Conservation (phyloP, 2,113 vertebrate species). For the Petaurus breviceps region DNA sequence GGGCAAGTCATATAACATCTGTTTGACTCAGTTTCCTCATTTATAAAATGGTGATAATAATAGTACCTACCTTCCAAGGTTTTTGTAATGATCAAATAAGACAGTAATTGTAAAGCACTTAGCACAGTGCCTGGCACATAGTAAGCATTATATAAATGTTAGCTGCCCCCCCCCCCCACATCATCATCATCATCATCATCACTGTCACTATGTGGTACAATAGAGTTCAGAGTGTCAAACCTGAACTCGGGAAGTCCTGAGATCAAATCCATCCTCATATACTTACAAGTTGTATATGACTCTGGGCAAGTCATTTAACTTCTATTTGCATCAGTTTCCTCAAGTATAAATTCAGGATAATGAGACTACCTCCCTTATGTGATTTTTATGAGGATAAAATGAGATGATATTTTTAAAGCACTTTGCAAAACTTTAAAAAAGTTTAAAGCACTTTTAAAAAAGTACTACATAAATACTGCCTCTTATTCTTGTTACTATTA, state of each 20-base stretch:
- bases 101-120: neutral
- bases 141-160: neutral
- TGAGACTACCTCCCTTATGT: neutral
- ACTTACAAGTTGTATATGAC: neutral
- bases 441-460: no score
- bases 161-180: neutral
- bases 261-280: neutral
- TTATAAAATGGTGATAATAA: neutral
- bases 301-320: neutral
- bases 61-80: neutral
- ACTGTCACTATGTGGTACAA: neutral
- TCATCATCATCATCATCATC: no score
- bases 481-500: neutral
- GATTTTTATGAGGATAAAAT: neutral
- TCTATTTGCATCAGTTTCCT: neutral
- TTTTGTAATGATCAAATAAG: neutral
- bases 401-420: neutral
- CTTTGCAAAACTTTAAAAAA: neutral
- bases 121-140: neutral
- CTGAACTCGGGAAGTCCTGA: neutral
- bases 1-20: neutral
- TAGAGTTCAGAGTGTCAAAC: neutral
- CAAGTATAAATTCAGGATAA: neutral
- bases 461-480: neutral
- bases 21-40: neutral